Evolutionary conservation across 2,888 invertebrate genomes (phyloP).

Genomic region (Epinotia bilunana): DNA sequence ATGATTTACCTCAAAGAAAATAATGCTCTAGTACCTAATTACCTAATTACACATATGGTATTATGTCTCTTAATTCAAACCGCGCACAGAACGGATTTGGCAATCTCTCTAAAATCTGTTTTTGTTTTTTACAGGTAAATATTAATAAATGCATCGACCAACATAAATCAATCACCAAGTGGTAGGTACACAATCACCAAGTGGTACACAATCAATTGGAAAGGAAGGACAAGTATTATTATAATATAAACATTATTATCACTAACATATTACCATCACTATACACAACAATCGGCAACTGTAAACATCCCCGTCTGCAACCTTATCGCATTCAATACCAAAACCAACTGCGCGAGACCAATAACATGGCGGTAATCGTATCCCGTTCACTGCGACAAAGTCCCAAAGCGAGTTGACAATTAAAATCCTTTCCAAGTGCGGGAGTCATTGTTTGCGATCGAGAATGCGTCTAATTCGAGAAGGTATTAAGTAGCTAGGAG

Average conservation of each 20-base stretch:
- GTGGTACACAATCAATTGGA: not conserved
- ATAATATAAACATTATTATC: constrained; percentile 1
- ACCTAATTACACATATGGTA: too few relatives aligned
- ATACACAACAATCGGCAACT: constrained; percentile 15
- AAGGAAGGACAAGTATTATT: constrained; percentile 1
- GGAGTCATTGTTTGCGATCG: constrained; percentile 27
- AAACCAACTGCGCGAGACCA: constrained; percentile 1
- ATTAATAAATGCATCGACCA: constrained; percentile 11
- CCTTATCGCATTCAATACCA: constrained; percentile 14
- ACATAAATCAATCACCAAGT: not conserved
- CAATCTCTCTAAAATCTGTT: not conserved
- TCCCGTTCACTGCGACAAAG: constrained; percentile 13
- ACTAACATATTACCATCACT: not conserved
- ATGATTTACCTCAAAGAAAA: too few relatives aligned
- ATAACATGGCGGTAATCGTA: not conserved
- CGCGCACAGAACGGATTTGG: too few relatives aligned
- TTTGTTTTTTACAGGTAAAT: constrained; percentile 27
- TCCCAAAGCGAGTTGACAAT: constrained; percentile 25
- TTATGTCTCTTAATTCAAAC: too few relatives aligned
- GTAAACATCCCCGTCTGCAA: constrained; percentile 14
- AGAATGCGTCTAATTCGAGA: not conserved
- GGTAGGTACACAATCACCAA: too few relatives aligned
- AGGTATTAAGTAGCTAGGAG: not conserved
- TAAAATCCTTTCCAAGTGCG: constrained; percentile 32
- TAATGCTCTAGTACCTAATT: too few relatives aligned